Percentiles rank a stretch among this genome's conserved stretches.
Conservation (phyloP, 2,113 vertebrate species). For the Sylvilagus bachmani region DNA sequence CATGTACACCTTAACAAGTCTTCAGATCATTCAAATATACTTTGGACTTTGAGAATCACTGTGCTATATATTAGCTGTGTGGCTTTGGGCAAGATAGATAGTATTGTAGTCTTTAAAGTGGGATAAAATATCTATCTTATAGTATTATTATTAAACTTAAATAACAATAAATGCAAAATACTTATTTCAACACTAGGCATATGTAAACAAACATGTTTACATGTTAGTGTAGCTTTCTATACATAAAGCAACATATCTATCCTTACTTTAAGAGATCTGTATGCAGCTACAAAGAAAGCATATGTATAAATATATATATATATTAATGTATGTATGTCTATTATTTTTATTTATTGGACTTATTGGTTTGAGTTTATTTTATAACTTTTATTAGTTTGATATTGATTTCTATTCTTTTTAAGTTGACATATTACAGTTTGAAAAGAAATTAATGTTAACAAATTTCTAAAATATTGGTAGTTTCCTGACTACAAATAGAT, state of each 20-base stretch:
- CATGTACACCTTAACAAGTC: not conserved
- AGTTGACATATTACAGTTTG: not conserved
- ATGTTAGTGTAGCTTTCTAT: no score
- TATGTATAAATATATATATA: not conserved
- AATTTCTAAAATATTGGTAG: not conserved
- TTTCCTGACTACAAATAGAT: not conserved
- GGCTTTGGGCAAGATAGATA: not conserved
- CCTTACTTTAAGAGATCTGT: not conserved
- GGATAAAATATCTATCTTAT: no score
- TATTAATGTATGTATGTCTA: not conserved
- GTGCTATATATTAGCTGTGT: not conserved
- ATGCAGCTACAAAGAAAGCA: not conserved
- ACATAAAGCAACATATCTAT: not conserved
- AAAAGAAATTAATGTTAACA: not conserved
- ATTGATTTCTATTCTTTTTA: not conserved
- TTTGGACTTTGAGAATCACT: not conserved
- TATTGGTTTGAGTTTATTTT: not conserved
- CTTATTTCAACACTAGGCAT: no score
- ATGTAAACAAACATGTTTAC: no score
- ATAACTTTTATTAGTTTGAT: not conserved
- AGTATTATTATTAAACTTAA: constrained; percentile 13
- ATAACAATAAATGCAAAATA: no score
- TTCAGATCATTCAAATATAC: not conserved
- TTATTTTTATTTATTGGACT: not conserved
- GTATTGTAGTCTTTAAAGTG: no score